phyloP scores from a whole-genome alignment of 2,797 vertebrate species.

The Columba guinea region DNA sequence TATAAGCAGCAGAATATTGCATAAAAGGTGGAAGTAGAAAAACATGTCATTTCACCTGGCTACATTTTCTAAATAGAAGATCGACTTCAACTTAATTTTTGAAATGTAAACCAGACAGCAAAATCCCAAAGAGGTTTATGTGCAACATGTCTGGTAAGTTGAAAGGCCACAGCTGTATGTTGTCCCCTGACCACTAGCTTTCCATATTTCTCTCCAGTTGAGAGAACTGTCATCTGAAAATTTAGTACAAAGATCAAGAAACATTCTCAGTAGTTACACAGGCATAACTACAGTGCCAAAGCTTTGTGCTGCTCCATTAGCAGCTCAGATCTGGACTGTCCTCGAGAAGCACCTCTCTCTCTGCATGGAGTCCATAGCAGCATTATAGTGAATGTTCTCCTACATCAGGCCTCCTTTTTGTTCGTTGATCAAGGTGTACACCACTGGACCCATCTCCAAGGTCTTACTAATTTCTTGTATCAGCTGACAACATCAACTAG shows the following conservation, averaged over 20 bases:
- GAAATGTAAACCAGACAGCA: background rate
- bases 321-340: background rate
- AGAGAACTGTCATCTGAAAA: background rate
- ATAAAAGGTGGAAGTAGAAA: background rate
- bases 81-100: background rate
- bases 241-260: background rate
- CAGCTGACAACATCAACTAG: background rate
- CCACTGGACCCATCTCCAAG: background rate
- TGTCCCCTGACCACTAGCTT: background rate
- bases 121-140: background rate
- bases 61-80: background rate
- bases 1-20: background rate
- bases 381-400: background rate
- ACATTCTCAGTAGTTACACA: background rate
- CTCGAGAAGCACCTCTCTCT: background rate
- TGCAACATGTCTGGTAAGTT: accelerated
- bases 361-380: background rate
- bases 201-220: background rate
- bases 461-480: background rate
- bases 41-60: background rate
- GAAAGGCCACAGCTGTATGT: background rate
- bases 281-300: background rate
- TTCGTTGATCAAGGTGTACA: background rate
- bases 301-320: background rate
- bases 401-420: background rate